Evolutionary conservation across 2,797 vertebrate genomes (phyloP).

Genomic region (Leptodactylus fallax): DNA sequence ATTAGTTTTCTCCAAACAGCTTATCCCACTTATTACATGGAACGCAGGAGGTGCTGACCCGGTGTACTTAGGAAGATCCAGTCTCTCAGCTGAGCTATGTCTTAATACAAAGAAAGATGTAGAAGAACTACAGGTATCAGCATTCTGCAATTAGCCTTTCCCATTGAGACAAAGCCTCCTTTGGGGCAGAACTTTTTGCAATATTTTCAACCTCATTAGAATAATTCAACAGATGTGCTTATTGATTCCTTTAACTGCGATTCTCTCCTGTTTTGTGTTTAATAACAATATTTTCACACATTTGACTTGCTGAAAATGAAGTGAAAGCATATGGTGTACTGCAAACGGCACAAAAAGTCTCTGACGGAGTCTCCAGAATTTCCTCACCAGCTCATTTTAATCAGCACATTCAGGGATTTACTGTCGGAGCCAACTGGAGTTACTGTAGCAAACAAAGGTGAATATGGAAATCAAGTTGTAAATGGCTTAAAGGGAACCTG

Average conservation of each 20-base stretch:
- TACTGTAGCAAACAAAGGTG: neutral
- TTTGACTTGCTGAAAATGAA: conserved; percentile 24
- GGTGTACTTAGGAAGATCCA: neutral
- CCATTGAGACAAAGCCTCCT: neutral
- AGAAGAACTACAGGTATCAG: conserved; percentile 9
- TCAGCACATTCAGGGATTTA: neutral
- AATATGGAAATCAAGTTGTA: neutral
- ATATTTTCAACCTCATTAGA: neutral
- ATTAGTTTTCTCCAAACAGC: conserved; percentile 46
- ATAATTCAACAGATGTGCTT: neutral
- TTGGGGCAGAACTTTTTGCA: neutral
- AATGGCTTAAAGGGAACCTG: neutral
- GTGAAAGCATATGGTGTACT: neutral
- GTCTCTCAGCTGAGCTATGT: neutral
- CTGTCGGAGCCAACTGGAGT: neutral
- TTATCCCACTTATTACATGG: conserved; percentile 23
- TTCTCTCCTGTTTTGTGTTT: conserved; percentile 29
- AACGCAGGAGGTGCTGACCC: conserved; percentile 17
- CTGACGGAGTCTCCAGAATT: neutral
- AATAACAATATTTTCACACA: conserved; percentile 48
- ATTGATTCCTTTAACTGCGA: neutral
- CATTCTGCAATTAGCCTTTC: neutral
- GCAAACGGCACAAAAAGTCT: neutral
- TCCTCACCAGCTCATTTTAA: neutral
- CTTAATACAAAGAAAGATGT: too few species aligned